A percentile compares a stretch with the other conserved stretches of the same genome.
phyloP scores from a whole-genome alignment of 2,888 invertebrate genomes.

The Sarcophaga subvicina region DNA sequence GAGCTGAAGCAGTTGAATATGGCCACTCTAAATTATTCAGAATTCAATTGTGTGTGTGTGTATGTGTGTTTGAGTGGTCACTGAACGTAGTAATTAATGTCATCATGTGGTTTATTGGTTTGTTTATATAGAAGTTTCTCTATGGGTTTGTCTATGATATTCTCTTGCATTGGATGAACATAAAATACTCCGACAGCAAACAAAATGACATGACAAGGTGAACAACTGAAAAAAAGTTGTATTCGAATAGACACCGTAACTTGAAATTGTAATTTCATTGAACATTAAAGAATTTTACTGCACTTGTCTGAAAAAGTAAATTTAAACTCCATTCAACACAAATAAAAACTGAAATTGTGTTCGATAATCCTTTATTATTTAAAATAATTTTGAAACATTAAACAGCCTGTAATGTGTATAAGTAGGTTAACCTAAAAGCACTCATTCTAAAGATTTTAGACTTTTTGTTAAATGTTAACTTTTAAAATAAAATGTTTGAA shows the following conservation, averaged over 20 bases:
- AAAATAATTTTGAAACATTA: too few species aligned
- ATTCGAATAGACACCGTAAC: background rate
- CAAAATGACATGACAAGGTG: background rate
- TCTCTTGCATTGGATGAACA: constrained; percentile 4
- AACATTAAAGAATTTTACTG: background rate
- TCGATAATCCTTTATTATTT: too few species aligned
- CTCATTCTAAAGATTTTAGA: too few species aligned
- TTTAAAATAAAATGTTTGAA: too few species aligned
- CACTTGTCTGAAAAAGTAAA: background rate
- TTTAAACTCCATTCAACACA: too few species aligned
- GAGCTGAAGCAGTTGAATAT: background rate
- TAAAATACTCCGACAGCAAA: constrained; percentile 1
- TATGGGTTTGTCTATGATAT: background rate
- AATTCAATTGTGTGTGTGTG: constrained; percentile 37
- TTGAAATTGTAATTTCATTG: background rate
- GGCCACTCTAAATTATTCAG: constrained; percentile 25
- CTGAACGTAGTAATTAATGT: constrained; percentile 75
- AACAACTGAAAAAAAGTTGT: background rate
- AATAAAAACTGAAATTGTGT: too few species aligned
- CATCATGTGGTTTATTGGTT: constrained; percentile 74
- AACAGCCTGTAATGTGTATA: too few species aligned
- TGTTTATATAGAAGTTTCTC: constrained; percentile 23
- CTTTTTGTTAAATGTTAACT: too few species aligned
- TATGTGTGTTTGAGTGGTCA: constrained; percentile 62
- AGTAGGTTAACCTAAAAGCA: too few species aligned